Conservation (phyloP, 2,113 vertebrate genomes). For the Motacilla alba region DNA sequence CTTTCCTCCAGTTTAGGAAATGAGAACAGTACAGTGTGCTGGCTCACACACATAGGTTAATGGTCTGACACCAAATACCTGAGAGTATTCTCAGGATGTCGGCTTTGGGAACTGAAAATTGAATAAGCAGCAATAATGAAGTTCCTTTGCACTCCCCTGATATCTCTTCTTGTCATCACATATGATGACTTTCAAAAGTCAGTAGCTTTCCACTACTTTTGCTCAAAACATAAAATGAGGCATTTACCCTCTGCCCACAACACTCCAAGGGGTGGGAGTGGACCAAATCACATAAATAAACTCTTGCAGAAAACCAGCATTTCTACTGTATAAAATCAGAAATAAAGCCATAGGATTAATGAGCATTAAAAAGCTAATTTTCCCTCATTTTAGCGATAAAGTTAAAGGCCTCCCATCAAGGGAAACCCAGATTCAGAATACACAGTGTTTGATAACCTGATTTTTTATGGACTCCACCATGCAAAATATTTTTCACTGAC, state of each 20-base stretch:
- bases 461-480: not conserved
- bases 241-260: not conserved
- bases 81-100: not conserved
- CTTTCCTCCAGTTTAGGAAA: not conserved
- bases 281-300: not conserved
- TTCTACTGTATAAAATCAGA: not conserved
- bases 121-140: constrained; percentile 35
- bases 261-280: not conserved
- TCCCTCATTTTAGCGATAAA: not conserved
- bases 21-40: not conserved
- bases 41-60: constrained; percentile 20
- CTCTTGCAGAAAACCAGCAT: not conserved
- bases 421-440: not conserved
- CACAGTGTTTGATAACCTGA: not conserved
- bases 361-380: not conserved
- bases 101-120: constrained; percentile 27
- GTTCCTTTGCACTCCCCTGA: not conserved
- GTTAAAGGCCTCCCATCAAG: not conserved
- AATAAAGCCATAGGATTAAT: not conserved
- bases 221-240: not conserved
- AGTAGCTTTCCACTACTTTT: not conserved
- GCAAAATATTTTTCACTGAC: not conserved
- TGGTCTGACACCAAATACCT: constrained; percentile 38
- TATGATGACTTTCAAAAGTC: constrained; percentile 30
- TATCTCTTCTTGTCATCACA: not conserved